Evolutionary conservation across 2,113 vertebrate species (phyloP), one percentile per base, ranked within the genome.

Genomic region (Myotis yumanensis): DNA sequence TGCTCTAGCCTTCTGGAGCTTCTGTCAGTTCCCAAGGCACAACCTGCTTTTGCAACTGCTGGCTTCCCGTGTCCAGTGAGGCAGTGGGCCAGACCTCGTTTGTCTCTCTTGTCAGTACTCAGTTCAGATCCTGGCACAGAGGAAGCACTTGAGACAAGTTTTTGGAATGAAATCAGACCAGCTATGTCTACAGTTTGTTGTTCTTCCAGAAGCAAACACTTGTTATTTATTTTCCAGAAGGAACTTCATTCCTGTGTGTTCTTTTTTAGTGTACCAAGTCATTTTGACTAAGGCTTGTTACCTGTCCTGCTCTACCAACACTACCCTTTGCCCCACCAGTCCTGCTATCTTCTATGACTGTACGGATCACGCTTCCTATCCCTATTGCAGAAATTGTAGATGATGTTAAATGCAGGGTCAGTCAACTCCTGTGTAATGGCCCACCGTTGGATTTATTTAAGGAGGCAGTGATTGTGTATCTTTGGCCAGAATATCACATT

Each of bases 151-250:
- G 57, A 62, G 80, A 64, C 3, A 66, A 23, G 30, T 22, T 91
- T 91, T 52, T 59, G 35, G 68, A 71, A 79, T 93, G 83, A 84
- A 93, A 51, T 87, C 48, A 93, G 82, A 83, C 48, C 54, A 86
- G 35, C 22, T 57, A 15, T 57, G 35, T 46, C 17, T 83, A 72
- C 20, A 77, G 40, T 75, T 89, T 46, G 10, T 59, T 81, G 81
- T 91, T 69, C 20, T 66, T 80, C 25, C 20, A 79, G 71, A 86
- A 79, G 40, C 11, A 82, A 30, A 7, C 20, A 48, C 28, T 92
- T 96, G 37, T 64, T 46, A 51, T 86, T 64, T 46, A 51, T 86
- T 87, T 92, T 7, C 15, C 12, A 30, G 48, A 43, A 89, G 62
- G 18, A 81, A 32, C 59, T 83, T 86, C 46, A 66, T 82, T 91